Evolutionary conservation across 1,140 invertebrate genomes (phyloP), one percentile per base, ranked within the genome.

Genomic region (Aporrectodea caliginosa): DNA sequence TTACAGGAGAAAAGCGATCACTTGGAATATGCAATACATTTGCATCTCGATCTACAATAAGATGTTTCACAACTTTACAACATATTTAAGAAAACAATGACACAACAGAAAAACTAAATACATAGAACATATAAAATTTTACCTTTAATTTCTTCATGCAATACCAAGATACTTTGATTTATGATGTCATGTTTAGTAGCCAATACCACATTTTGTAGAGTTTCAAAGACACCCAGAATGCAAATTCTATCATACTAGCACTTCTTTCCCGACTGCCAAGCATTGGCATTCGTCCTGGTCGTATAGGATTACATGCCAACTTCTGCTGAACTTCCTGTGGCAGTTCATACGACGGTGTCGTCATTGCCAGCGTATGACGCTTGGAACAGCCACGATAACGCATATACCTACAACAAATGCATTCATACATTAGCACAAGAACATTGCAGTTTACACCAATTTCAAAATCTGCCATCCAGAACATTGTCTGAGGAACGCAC

Each of bases 1-100:
- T 90, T 16, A 96, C 95, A 0, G 94, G 95, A 80, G 94, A 95
- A 86, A 95, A 97, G 77, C 95, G 90, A 88, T 95, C 94, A 58
- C 90, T 90, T 79, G 91, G 90, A 72, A 88, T 88, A 87, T 91
- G 90, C 2, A 89, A 81, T 27, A 85, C 85, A 80, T 88, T 89
- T 0, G 88, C 82, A 75, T 91, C 91, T 84, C 91, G n/a, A n/a
- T n/a, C n/a, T n/a, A n/a, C n/a, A n/a, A n/a, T n/a, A n/a, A n/a
- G n/a, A n/a, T n/a, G 16, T 14, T n/a, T 14, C n/a, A 58, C 75
- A 43, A 16, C n/a, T 16, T 35, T 30, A 69, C 35, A 35, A 76
- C 72, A 73, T 16, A 16, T 29, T 16, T 78, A 16, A 68, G 16
- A 74, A 69, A 34, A 30, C 31, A 73, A 75, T 69, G 27, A 32